Base-by-base conservation (phyloP, 2,888 invertebrate species). In the Heteromyza rotundicornis region DNA sequence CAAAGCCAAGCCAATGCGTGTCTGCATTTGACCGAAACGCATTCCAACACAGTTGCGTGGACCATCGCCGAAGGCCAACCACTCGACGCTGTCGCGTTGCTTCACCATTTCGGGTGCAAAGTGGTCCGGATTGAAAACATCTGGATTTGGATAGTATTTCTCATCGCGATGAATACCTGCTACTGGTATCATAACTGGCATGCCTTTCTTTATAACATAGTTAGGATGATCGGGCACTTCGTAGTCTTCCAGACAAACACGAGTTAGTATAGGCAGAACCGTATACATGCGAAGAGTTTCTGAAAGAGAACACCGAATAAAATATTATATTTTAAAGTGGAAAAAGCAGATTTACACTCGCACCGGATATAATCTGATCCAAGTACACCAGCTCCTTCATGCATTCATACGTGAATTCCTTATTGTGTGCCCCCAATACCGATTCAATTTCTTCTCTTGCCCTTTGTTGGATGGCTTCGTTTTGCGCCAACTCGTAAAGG, bases 91-190 rank as follows among this genome's bases (percentile, higher is more conserved):
- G 59, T 71, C 68, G 10, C 74, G 68, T 19, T 80, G 83, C 0
- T 83, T 77, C 64, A 86, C 86, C 51, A 84, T 85, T 67, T 86
- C 86, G 14, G 82, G 78, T 0, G 82, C 73, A 72, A 88, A 88
- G 67, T 88, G 79, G 16, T 87, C 86, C 0, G 88, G 88, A 59
- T 86, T 84, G 62, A 88, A 88, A 50, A 81, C 83, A 7, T 86
- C 83, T 1, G 89, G 89, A 20, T 89, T 81, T 1, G 86, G 86
- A 68, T 85, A 87, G 70, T 86, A 82, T 1, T 85, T 82, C 0
- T 86, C 85, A 67, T 87, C 87, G 79, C 85, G 85, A 60, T 88
- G 87, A 66, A 87, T 85, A 2, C 84, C 84, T 61, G 84, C 81
- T n/a, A 83, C 80, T 0, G 87, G 86, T 44, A 87, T 82, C 20